Base-by-base conservation (phyloP, 1,140 invertebrate species). In the Rhopalosiphum maidis region DNA sequence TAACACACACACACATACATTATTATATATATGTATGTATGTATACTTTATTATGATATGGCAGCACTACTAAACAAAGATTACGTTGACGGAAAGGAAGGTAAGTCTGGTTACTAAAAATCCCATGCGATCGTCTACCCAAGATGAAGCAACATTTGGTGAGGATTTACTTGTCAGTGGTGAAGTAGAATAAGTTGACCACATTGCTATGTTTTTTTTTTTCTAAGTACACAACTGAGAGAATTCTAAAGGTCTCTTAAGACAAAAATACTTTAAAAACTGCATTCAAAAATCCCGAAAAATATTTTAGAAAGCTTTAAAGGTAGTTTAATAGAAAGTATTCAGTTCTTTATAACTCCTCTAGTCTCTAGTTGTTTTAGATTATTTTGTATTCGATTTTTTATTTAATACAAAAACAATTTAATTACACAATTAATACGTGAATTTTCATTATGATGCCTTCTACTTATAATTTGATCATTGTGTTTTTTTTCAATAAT, bases 121-220 rank as follows among this genome's bases (percentile, higher is more conserved):
- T 51, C 46, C 43, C 86, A 88, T 35, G n/a, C n/a, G 43, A 51
- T 88, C 46, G 15, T 88, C 86, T 54, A 37, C 7, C 46, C 46
- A 51, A 51, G 21, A 88, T 51, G 86, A 15, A 89, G 48, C n/a
- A 35, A 89, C n/a, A 54, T 89, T 89, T 89, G 87, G 87, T 21
- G n/a, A 89, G 48, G 87, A 89, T 89, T 89, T 89, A 89, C 87
- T 54, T 89, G 87, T 89, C 87, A 89, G 87, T 89, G 35, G 48
- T 37, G 87, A 88, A 88, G 86, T 88, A 51, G n/a, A 89, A 51
- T 54, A 54, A 54, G 87, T 89, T 89, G 87, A 89, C 87, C 87
- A 37, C 48, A 22, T 87, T 43, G 25, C 46, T 89, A 25, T 23
- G n/a, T 54, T 51, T 89, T 46, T 46, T 46, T 51, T 54, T 89